Evolutionary conservation across 2,797 vertebrate species (phyloP), one percentile per base, ranked within the genome.

Genomic region (Megaceryle alcyon): DNA sequence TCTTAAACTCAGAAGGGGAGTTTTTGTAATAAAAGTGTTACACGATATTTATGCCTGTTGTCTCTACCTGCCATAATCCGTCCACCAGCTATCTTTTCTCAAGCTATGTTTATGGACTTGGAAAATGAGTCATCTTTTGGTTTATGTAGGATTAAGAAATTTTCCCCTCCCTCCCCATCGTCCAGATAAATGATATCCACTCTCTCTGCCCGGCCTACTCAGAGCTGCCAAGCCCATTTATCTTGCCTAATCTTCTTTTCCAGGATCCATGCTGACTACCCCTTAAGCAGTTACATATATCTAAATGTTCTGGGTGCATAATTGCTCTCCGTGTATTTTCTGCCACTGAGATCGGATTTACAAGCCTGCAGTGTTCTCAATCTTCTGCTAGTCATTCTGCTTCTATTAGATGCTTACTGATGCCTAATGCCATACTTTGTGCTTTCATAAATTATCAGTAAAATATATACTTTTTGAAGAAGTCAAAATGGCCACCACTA

Each of bases 181-280:
- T 86, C 80, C 82, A 92, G 69, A 95, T 91, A 95, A 90, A 92
- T 94, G 2, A 68, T 87, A 91, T 7, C 56, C 59, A 72, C 37
- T 81, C n/a, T 93, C 41, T 72, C 68, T 81, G 37, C 83, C 82
- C 57, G 92, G 80, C 70, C 76, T 90, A 65, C 82, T 90, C 85
- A 83, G 73, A 92, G 53, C 54, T 85, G 87, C 72, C 80, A 81
- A 83, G 72, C 54, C 79, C 54, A 94, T 95, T 92, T 91, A 82
- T 96, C 80, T 88, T 88, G 57, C 54, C 88, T 96, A 94, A 96
- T 95, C 90, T 94, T 94, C 90, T 95, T 95, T 95, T 83, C 80
- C 61, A 86, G 92, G 77, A 88, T 76, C 70, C 80, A 81, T 61
- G 91, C 85, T 95, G 93, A 90, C 93, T 94, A 65, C 70, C 65